Base-by-base conservation (phyloP, 1,140 invertebrate species). In the Macrobrachium nipponense region DNA sequence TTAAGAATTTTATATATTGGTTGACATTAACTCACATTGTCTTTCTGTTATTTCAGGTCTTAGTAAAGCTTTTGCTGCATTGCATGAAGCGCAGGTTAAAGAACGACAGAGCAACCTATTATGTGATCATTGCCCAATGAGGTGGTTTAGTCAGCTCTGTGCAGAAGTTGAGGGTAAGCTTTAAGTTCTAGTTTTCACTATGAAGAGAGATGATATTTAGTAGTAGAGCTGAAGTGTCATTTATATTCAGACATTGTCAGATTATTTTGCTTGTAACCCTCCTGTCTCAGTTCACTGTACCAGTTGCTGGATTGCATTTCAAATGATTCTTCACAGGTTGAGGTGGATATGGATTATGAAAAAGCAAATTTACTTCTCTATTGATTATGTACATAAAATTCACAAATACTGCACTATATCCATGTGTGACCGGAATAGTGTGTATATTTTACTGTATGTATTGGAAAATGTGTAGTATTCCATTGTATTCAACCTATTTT, bases 131-230 rank as follows among this genome's bases (percentile, higher is more conserved):
- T 99, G 97, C 91, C 98, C 98, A 3, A 96, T 98, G 95, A 93
- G 97, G n/a, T 98, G 97, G 96, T 97, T 96, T 90, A 96, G 97
- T 90, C 95, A 95, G 90, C 92, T 98, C 0, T 97, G 96, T 90
- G 93, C 94, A 86, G 97, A 98, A 87, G 93, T 98, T 43, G 96
- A 98, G 92, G 95, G 93, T 93, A 88, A 89, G 86, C 76, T 61
- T 27, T 68, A 18, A 44, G 18, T 18, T 20, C 60, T 60, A 43
- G 17, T 12, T 17, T 68, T 14, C 36, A 76, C 5, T 89, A 10
- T 36, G 4, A 58, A 36, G 27, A 36, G 27, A 2, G 23, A 0
- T 27, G 4, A 27, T 76, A 51, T 58, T 51, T 51, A 20, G 12
- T 51, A 76, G 12, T n/a, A 17, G 14, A 76, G 44, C 20, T 59